A percentile compares a stretch with the other conserved stretches of the same genome.
phyloP scores from a whole-genome alignment of 2,113 vertebrate genomes.

The Pygoscelis antarcticus region DNA sequence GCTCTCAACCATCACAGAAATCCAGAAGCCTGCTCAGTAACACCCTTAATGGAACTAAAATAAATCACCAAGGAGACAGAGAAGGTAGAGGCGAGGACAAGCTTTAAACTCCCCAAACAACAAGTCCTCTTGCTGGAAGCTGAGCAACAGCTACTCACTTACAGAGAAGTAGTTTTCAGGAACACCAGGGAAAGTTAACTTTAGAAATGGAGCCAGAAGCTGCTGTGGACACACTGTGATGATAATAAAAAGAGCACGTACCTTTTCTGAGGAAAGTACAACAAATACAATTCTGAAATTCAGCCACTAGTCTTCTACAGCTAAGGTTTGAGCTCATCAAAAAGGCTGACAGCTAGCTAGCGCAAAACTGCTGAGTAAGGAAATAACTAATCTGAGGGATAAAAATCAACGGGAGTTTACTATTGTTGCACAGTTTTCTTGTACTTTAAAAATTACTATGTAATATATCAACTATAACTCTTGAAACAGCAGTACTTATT shows the following conservation, averaged over 20 bases:
- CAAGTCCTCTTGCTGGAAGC: background rate
- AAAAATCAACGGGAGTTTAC: background rate
- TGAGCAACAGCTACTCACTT: background rate
- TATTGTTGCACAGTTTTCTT: background rate
- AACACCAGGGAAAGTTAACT: background rate
- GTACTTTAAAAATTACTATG: background rate
- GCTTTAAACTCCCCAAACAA: background rate
- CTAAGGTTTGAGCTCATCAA: background rate
- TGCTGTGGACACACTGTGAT: background rate
- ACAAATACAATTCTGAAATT: background rate
- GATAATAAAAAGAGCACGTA: background rate
- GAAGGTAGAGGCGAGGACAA: background rate
- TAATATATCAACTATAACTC: background rate
- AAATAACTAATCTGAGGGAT: background rate
- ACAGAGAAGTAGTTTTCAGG: background rate
- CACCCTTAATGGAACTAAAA: background rate
- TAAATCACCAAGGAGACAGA: background rate
- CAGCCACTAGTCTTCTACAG: background rate
- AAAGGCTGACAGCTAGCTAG: background rate
- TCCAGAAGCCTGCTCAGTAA: background rate
- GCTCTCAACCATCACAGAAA: background rate
- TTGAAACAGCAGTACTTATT: background rate
- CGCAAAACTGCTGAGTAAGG: background rate
- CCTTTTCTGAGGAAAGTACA: background rate
- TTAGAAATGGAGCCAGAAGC: background rate